These are phyloP conservation scores for Psilopogon haemacephalus DNA, from an alignment of 2,113 vertebrate species.

Conservation along the genomic window DNA sequence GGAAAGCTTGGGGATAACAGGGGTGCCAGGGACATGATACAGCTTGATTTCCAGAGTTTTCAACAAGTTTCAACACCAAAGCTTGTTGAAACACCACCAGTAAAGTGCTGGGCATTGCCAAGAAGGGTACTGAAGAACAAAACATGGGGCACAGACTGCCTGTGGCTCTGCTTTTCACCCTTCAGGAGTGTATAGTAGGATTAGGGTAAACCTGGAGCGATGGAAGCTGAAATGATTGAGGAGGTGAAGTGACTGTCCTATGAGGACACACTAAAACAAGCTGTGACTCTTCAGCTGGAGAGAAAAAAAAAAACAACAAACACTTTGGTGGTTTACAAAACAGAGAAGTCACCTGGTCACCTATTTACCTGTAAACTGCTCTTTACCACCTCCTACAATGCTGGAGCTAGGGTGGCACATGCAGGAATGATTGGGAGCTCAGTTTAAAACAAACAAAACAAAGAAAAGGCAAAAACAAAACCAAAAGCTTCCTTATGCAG, in stretches of 20 bases:
- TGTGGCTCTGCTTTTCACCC: background rate
- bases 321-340: background rate
- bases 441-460: background rate
- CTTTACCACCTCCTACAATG: background rate
- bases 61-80: background rate
- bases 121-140: background rate
- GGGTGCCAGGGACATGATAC: background rate
- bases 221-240: background rate
- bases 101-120: background rate
- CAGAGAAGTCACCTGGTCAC: background rate
- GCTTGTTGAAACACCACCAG: background rate
- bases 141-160: background rate
- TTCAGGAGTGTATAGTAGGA: background rate
- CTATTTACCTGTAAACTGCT: background rate
- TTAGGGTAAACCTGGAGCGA: background rate
- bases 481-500: background rate
- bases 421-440: fast-evolving
- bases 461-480: background rate
- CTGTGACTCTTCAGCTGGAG: background rate
- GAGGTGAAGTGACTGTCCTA: background rate
- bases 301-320: background rate
- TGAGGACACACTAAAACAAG: background rate
- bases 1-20: background rate
- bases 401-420: background rate
- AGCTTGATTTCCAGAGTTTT: background rate